Evolutionary conservation across 2,113 vertebrate genomes (phyloP), one percentile per base, ranked within the genome.

Genomic region (Phyllopteryx taeniolatus): DNA sequence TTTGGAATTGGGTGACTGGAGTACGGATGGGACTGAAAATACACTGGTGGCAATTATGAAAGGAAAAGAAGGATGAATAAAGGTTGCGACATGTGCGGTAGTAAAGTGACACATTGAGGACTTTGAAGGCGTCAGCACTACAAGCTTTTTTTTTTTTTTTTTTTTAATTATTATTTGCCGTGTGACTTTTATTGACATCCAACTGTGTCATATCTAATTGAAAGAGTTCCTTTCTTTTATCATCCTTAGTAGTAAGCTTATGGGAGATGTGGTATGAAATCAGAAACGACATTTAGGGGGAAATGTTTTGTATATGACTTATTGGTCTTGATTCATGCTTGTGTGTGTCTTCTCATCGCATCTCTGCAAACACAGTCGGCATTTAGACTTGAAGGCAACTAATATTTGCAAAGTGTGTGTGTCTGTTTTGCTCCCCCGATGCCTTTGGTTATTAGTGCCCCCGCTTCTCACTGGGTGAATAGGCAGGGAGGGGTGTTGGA

Each of bases 401-500:
- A 57, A 43, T n/a, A 3, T 80, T 70, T 78, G 35, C 53, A 75
- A 72, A 83, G 13, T 39, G 53, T 74, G 42, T 75, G 27, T 13
- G 13, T 20, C n/a, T 54, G 27, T 60, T 19, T 9, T 43, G 57
- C 19, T 49, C 46, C 77, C 77, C 73, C 75, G 59, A 78, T 81
- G 79, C 77, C 76, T 47, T 66, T 77, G 73, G 80, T 79, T 79
- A 77, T 57, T 68, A 20, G 70, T 74, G 70, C 74, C 39, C 73
- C 20, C 27, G 76, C 72, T 85, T 69, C 43, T 59, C 61, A 54
- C 56, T 51, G 67, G 46, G 66, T 83, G 72, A 73, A 79, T 78
- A 44, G 76, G 49, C 59, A 74, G 68, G 78, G 75, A 67, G 72
- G 68, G 72, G 74, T 79, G 71, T 49, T 70, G 56, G 10, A 68